Evolutionary conservation across 1,140 invertebrate genomes (phyloP), one percentile per base, ranked within the genome.

Genomic region (Drosophila biarmipes): DNA sequence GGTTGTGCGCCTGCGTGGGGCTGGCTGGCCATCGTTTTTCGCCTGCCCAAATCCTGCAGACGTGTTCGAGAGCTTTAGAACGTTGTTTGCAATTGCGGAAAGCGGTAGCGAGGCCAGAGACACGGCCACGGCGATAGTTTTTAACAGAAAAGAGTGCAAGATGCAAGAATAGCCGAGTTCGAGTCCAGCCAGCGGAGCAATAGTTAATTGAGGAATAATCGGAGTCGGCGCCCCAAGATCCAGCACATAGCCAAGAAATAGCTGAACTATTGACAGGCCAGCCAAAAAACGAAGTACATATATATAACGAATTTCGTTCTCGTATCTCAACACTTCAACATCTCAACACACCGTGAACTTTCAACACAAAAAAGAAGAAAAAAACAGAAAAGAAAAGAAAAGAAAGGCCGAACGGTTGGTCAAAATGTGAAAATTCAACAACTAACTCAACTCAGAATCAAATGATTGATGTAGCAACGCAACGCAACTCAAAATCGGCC

Each of bases 41-140:
- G 27, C 27, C 29, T 49, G 27, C 31, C 62, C 57, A 66, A 79
- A 63, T 79, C 71, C 78, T 75, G 78, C 84, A 87, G 78, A 87
- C 84, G 84, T 82, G 86, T 78, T 75, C 75, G 75, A 87, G 79
- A 80, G 84, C 72, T 87, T 89, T 82, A 89, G 84, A 87, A 87
- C 84, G 82, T 79, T 89, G 82, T 87, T 87, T 87, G 78, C 78
- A 81, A 87, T 69, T 76, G 79, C 81, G 81, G 81, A 86, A 81
- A 80, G 81, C 84, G 81, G 80, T 74, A 78, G 80, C 64, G 66
- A 74, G 52, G 45, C 51, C 34, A 29, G 72, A 48, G 29, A 58
- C 19, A 66, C 40, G 62, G 57, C 31, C 31, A 66, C 40, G 62
- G 57, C 31, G 56, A 37, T 58, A 62, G 58, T 62, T 69, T 69